Percentiles rank a stretch among this genome's conserved stretches.
Evolutionary conservation across 2,888 invertebrate genomes (phyloP).

Genomic region (Leptinotarsa peninsularis): DNA sequence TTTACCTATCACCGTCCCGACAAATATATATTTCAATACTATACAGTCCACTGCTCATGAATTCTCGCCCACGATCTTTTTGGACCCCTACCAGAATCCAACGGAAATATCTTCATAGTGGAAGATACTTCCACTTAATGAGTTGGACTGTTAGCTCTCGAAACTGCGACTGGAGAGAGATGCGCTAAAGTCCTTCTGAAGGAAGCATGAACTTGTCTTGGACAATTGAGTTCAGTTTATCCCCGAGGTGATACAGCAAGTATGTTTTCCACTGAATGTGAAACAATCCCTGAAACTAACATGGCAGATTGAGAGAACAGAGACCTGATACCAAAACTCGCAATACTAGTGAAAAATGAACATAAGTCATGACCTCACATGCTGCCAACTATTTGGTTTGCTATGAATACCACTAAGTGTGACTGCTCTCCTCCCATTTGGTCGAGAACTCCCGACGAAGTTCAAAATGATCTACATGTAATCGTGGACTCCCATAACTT

Average conservation of each 20-base stretch:
- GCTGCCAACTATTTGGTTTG: constrained; percentile 54
- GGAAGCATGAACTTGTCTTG: background rate
- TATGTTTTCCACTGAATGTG: background rate
- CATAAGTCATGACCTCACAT: constrained; percentile 56
- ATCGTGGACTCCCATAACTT: background rate
- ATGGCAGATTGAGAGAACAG: constrained; percentile 50
- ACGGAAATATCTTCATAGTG: background rate
- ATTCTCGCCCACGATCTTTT: constrained; percentile 24
- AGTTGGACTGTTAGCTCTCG: constrained; percentile 9
- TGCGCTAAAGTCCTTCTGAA: constrained; percentile 4
- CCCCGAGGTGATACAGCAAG: constrained; percentile 5
- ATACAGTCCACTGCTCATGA: too few relatives aligned
- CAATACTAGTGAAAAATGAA: background rate
- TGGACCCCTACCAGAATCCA: constrained; percentile 10
- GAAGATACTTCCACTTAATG: constrained; percentile 13
- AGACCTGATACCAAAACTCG: constrained; percentile 51
- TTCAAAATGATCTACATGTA: too few relatives aligned
- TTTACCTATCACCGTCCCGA: too few relatives aligned
- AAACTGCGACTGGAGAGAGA: background rate
- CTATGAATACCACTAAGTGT: background rate
- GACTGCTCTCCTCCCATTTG: constrained; percentile 6
- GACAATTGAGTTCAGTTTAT: constrained; percentile 13
- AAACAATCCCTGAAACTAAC: constrained; percentile 36
- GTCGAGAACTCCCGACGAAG: background rate
- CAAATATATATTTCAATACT: too few relatives aligned